These are phyloP conservation scores for Caerostris extrusa DNA, from an alignment of 1,140 invertebrate species.

Conservation along the genomic window DNA sequence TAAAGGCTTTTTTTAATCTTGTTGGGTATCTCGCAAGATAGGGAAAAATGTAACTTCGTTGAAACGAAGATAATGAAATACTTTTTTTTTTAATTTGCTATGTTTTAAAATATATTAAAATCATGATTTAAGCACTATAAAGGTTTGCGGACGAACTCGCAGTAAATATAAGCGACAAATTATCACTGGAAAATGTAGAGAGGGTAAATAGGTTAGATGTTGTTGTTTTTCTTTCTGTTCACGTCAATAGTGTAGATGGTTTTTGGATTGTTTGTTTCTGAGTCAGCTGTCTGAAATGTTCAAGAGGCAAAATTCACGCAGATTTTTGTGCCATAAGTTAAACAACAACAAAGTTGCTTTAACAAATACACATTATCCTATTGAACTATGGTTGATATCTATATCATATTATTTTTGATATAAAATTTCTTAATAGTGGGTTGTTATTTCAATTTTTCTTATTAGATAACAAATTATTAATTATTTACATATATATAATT, in stretches of 20 bases:
- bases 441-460: too few species aligned
- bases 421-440: too few species aligned
- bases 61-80: not conserved
- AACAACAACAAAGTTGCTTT: not conserved
- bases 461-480: too few species aligned
- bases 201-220: conserved; percentile 28
- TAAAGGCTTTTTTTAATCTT: not conserved
- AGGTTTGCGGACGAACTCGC: not conserved
- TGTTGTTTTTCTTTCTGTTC: not conserved
- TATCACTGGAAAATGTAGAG: not conserved
- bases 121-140: not conserved
- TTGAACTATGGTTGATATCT: not conserved
- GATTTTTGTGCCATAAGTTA: not conserved
- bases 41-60: not conserved
- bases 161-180: not conserved
- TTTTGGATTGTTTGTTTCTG: conserved; percentile 23
- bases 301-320: not conserved
- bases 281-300: conserved; percentile 14
- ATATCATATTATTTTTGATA: not conserved
- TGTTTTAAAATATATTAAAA: not conserved
- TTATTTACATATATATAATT: too few species aligned
- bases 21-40: not conserved
- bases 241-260: conserved; percentile 18
- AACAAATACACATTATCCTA: not conserved
- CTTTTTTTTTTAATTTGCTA: not conserved